Conservation (phyloP, 2,888 invertebrate genomes). For the Drosophila macrothrix region DNA sequence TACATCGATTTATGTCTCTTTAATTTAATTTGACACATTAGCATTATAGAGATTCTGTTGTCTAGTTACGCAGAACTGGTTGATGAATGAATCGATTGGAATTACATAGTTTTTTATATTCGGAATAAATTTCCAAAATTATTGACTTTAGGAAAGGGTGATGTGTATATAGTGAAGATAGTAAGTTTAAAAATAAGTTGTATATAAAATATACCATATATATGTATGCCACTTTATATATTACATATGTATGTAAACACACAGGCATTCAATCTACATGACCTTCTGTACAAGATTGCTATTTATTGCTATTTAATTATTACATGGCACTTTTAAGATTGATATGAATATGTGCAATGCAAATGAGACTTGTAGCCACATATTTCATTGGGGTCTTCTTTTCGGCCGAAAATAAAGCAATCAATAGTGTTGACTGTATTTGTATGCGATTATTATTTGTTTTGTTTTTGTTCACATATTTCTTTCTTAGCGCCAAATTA, state of each 20-base stretch:
- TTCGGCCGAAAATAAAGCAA: conserved; percentile 14
- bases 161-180: background rate
- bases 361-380: background rate
- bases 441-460: conserved; percentile 21
- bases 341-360: background rate
- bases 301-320: background rate
- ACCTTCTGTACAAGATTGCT: background rate
- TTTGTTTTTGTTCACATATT: conserved; percentile 5
- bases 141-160: background rate
- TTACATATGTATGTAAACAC: background rate
- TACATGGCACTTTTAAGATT: background rate
- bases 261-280: no score
- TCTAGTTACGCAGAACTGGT: conserved; percentile 1
- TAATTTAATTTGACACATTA: conserved; percentile 6
- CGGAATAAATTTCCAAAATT: background rate
- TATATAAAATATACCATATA: background rate
- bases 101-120: conserved; percentile 2
- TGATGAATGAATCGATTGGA: background rate
- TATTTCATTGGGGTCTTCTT: background rate
- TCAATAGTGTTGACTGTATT: conserved; percentile 34
- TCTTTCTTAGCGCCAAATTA: conserved; percentile 24
- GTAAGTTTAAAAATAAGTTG: background rate
- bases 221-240: background rate
- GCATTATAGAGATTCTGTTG: conserved; percentile 5
- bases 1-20: background rate